Evolutionary conservation across 1,140 invertebrate species (phyloP).

Genomic region (Chrysoperla carnea): DNA sequence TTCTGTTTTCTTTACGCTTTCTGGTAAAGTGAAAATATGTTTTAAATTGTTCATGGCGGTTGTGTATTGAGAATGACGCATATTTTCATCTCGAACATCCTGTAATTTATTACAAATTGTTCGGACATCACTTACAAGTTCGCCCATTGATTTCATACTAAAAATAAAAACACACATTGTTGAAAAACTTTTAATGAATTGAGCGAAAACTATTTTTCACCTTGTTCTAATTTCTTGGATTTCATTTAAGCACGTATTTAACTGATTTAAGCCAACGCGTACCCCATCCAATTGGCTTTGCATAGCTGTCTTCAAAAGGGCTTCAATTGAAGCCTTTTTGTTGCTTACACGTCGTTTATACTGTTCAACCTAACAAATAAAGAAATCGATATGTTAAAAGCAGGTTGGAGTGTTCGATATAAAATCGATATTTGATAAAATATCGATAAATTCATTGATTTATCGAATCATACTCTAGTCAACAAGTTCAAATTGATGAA

Average conservation of each 20-base stretch:
- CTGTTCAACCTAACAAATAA: constrained; percentile 47
- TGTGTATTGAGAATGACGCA: constrained; percentile 84
- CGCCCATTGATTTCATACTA: constrained; percentile 40
- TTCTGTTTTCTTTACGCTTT: constrained; percentile 88
- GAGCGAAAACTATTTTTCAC: constrained; percentile 9
- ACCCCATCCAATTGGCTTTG: constrained; percentile 96
- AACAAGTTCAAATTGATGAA: too few species aligned
- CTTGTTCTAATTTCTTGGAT: constrained; percentile 53
- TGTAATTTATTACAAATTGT: constrained; percentile 60
- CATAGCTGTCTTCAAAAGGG: constrained; percentile 94
- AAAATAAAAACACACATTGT: constrained; percentile 6
- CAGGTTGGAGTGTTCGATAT: too few species aligned
- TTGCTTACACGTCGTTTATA: constrained; percentile 61
- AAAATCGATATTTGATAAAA: too few species aligned
- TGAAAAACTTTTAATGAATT: neutral
- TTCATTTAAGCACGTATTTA: constrained; percentile 68
- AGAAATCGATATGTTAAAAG: constrained; percentile 4
- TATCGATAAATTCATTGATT: constrained; percentile 1
- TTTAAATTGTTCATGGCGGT: constrained; percentile 97
- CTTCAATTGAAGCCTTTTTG: constrained; percentile 89
- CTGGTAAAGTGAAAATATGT: constrained; percentile 94
- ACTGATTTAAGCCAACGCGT: constrained; percentile 76
- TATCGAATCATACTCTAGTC: too few species aligned
- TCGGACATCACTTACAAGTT: constrained; percentile 44
- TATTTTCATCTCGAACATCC: constrained; percentile 81